Percentiles rank a stretch among this genome's conserved stretches.
phyloP scores from a whole-genome alignment of 1,140 invertebrate species.

The Platorchestia sp. region DNA sequence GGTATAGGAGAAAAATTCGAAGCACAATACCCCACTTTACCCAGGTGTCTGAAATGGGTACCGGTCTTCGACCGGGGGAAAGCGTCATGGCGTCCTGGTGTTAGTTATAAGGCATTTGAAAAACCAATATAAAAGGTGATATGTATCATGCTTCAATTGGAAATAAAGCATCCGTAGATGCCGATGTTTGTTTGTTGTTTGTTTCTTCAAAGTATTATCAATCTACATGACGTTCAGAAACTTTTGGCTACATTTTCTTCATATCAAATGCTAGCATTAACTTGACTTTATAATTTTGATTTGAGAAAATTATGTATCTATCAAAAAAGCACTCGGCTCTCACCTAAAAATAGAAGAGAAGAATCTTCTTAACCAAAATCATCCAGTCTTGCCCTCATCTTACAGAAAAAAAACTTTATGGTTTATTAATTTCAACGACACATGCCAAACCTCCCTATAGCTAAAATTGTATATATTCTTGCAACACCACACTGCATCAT shows the following conservation, averaged over 20 bases:
- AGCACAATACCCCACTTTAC: too few relatives aligned
- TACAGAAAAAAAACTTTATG: neutral
- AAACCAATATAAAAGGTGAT: too few relatives aligned
- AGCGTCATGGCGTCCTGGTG: too few relatives aligned
- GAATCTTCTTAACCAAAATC: neutral
- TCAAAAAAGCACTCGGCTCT: neutral
- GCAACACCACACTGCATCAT: neutral
- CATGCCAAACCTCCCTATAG: neutral
- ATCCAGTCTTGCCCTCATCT: neutral
- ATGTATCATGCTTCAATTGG: too few relatives aligned
- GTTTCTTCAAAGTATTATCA: neutral
- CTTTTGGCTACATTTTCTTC: neutral
- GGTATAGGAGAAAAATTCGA: too few relatives aligned
- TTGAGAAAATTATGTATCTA: neutral
- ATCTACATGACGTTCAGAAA: neutral
- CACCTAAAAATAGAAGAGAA: neutral
- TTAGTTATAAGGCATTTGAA: too few relatives aligned
- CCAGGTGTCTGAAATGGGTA: too few relatives aligned
- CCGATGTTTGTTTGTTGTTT: too few relatives aligned
- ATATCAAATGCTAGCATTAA: neutral
- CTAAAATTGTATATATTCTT: neutral
- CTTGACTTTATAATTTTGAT: too few relatives aligned
- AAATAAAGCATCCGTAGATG: too few relatives aligned
- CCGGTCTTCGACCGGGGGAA: too few relatives aligned
- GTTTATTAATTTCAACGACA: neutral